Evolutionary conservation across 2,888 invertebrate species (phyloP).

Genomic region (Schrankia costaestrigalis): DNA sequence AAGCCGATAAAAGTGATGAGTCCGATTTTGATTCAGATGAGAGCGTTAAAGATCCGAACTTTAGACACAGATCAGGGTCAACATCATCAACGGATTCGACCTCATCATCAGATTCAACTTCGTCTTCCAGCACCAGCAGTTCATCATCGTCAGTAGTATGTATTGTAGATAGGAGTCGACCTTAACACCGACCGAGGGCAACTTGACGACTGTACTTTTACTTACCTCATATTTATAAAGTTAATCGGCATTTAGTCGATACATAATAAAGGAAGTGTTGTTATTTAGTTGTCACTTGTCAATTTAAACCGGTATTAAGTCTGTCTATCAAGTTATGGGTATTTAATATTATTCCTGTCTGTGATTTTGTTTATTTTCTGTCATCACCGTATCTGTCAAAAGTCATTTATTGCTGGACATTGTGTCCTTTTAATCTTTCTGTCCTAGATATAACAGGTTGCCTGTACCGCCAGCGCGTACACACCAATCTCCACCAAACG

Average conservation of each 20-base stretch:
- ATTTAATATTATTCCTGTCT: neutral
- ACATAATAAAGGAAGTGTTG: conserved; percentile 3
- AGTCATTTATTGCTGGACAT: too few species aligned
- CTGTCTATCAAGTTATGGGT: too few species aligned
- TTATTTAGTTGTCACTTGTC: too few species aligned
- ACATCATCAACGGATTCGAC: conserved; percentile 12
- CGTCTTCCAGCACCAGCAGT: conserved; percentile 6
- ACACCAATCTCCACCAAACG: too few species aligned
- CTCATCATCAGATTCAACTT: conserved; percentile 10
- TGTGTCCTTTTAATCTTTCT: too few species aligned
- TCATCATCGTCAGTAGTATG: conserved; percentile 33
- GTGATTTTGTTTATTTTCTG: neutral
- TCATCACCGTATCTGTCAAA: too few species aligned
- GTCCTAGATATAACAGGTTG: too few species aligned
- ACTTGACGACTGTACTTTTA: conserved; percentile 55
- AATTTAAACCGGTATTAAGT: too few species aligned
- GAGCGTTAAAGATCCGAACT: conserved; percentile 17
- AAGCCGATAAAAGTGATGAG: conserved; percentile 10
- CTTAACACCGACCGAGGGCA: conserved; percentile 66
- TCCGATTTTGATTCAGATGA: conserved; percentile 12
- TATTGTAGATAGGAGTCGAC: conserved; percentile 67
- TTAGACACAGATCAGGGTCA: conserved; percentile 14
- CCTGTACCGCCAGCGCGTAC: too few species aligned
- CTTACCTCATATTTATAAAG: conserved; percentile 19
- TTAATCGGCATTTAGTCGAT: conserved; percentile 9